Evolutionary conservation across 1,140 invertebrate genomes (phyloP).

Genomic region (Xylocopa sonorina): DNA sequence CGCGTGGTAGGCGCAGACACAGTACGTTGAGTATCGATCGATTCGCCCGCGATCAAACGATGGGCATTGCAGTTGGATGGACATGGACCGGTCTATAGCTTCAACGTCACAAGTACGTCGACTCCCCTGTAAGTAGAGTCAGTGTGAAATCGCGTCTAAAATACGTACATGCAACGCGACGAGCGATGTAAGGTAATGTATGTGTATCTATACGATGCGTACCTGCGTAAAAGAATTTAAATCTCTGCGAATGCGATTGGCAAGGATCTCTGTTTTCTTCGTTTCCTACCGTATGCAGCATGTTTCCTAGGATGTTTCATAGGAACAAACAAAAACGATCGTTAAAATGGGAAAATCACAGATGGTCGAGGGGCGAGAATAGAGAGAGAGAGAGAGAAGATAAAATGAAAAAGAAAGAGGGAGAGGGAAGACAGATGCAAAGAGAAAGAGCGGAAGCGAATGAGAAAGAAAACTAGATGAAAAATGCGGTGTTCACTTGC

Average conservation of each 20-base stretch:
- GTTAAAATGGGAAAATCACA: constrained; percentile 4
- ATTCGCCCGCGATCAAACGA: constrained; percentile 69
- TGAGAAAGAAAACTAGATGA: neutral
- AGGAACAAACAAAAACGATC: constrained; percentile 31
- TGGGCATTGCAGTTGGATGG: constrained; percentile 73
- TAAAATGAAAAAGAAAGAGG: neutral
- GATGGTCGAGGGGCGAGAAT: neutral
- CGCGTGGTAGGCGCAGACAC: constrained; percentile 71
- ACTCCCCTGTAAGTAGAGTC: constrained; percentile 81
- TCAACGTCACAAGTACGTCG: constrained; percentile 81
- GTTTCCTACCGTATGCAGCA: constrained; percentile 1
- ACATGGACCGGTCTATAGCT: constrained; percentile 73
- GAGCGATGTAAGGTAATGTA: no score
- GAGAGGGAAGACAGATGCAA: neutral
- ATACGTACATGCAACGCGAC: no score
- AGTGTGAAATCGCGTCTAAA: constrained; percentile 69
- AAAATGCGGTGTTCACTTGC: neutral
- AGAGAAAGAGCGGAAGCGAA: neutral
- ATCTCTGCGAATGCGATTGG: constrained; percentile 23
- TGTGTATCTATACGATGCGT: no score
- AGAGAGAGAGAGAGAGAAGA: neutral
- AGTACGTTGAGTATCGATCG: constrained; percentile 70
- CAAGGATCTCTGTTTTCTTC: constrained; percentile 25
- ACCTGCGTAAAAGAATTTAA: constrained; percentile 30
- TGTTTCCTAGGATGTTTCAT: constrained; percentile 11